phyloP scores from a whole-genome alignment of 1,140 invertebrate genomes.

The Heliconius hewitsoni region DNA sequence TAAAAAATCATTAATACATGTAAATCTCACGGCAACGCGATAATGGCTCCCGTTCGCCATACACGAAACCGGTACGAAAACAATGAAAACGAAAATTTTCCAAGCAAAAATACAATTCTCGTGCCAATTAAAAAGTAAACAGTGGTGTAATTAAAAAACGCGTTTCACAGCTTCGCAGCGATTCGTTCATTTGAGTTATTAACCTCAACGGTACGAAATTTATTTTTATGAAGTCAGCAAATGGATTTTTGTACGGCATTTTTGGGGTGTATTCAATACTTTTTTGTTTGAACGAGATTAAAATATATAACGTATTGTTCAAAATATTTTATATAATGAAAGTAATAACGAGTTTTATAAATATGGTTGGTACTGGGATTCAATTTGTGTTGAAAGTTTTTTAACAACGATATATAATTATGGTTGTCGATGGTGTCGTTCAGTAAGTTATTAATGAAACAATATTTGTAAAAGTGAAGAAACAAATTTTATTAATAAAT shows the following conservation, averaged over 20 bases:
- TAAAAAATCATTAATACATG: conserved; percentile 1
- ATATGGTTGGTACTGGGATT: not conserved
- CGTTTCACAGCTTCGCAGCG: conserved; percentile 26
- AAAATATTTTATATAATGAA: not conserved
- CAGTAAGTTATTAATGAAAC: not conserved
- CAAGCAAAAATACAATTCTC: conserved; percentile 28
- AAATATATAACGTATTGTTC: not conserved
- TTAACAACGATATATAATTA: not conserved
- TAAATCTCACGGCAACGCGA: conserved; percentile 4
- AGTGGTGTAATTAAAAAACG: conserved; percentile 49
- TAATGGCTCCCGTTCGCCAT: not conserved
- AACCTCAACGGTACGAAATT: conserved; percentile 36
- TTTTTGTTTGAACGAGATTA: conserved; percentile 3
- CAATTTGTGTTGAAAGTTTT: not conserved
- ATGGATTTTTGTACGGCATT: conserved; percentile 30
- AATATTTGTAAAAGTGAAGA: no score
- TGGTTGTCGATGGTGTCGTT: not conserved
- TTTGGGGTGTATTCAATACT: not conserved
- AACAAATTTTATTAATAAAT: no score
- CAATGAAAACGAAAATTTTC: conserved; percentile 18
- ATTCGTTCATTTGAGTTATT: conserved; percentile 45
- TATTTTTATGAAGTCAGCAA: conserved; percentile 34
- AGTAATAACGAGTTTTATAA: not conserved
- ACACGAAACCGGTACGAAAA: not conserved
- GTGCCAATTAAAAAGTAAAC: conserved; percentile 51